Percentiles rank a stretch among this genome's conserved stretches.
Conservation (phyloP, 2,888 invertebrate species). For the Drosophila fulvimacula region DNA sequence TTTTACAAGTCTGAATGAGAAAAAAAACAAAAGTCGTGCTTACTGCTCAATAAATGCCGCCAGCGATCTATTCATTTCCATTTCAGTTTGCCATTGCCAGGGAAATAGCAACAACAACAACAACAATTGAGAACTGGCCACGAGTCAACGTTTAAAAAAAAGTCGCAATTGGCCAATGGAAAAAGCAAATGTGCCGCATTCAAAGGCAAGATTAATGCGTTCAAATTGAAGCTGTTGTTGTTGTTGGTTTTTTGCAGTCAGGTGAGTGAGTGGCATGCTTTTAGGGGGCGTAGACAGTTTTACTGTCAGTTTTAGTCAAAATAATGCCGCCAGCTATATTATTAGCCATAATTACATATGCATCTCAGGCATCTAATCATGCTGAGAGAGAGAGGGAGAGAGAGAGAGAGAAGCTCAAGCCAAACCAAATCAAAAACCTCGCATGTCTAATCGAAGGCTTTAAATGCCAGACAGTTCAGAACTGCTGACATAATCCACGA, state of each 20-base stretch:
- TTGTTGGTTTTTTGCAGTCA: constrained; percentile 3
- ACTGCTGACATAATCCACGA: constrained; percentile 45
- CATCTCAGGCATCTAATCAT: constrained; percentile 65
- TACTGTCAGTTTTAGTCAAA: constrained; percentile 74
- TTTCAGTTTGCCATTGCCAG: constrained; percentile 71
- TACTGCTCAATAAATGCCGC: constrained; percentile 75
- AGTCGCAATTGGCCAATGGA: constrained; percentile 54
- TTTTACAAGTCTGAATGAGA: not conserved
- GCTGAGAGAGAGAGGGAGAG: constrained; percentile 35
- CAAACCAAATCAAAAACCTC: constrained; percentile 9
- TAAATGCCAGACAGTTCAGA: constrained; percentile 29
- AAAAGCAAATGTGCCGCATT: constrained; percentile 55
- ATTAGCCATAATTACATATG: constrained; percentile 77
- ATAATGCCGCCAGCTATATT: constrained; percentile 72
- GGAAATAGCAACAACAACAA: constrained; percentile 39
- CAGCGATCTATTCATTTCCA: constrained; percentile 73
- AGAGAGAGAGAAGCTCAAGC: constrained; percentile 51
- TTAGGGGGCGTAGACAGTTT: constrained; percentile 70
- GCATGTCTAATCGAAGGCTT: constrained; percentile 57
- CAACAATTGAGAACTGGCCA: constrained; percentile 40
- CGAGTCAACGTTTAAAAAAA: constrained; percentile 37
- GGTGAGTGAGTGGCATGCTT: constrained; percentile 29
- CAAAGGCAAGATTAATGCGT: constrained; percentile 77
- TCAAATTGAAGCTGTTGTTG: constrained; percentile 34
- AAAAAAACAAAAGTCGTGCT: constrained; percentile 59